Conservation (phyloP, 2,113 vertebrate genomes). For the Clarias gariepinus region DNA sequence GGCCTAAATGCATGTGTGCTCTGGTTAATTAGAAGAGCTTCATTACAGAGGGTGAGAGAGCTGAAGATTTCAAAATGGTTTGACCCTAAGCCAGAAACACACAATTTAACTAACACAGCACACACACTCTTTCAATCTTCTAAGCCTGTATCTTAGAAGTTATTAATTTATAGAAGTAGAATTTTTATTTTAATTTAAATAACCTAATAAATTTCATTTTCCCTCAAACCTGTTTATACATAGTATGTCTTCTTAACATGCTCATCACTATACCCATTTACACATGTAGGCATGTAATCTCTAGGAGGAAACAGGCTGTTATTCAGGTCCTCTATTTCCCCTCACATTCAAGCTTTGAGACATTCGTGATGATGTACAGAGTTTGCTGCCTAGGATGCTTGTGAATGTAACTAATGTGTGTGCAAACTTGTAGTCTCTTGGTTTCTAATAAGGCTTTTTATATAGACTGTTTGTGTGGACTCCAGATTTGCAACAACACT, state of each 20-base stretch:
- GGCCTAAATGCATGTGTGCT: conserved; percentile 16
- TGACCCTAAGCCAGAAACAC: conserved; percentile 13
- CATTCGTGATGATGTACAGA: conserved; percentile 28
- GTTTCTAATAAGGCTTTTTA: conserved; percentile 32
- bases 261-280: not conserved
- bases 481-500: conserved; percentile 13
- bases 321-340: not conserved
- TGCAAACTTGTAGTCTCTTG: conserved; percentile 30
- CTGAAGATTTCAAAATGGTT: conserved; percentile 18
- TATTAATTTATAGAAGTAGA: too few species aligned
- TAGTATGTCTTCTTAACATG: not conserved
- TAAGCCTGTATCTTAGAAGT: not conserved
- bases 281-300: not conserved
- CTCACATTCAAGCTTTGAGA: conserved; percentile 21
- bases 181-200: too few species aligned
- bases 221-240: not conserved
- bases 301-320: not conserved
- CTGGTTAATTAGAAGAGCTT: conserved; percentile 31
- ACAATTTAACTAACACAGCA: not conserved
- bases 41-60: conserved; percentile 7
- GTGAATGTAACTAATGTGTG: conserved; percentile 5
- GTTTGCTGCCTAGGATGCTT: not conserved
- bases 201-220: not conserved
- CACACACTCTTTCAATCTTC: not conserved
- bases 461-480: conserved; percentile 33